Percentiles rank a stretch among this genome's conserved stretches.
phyloP scores from a whole-genome alignment of 2,888 invertebrate genomes.

The Beris chalybata region DNA sequence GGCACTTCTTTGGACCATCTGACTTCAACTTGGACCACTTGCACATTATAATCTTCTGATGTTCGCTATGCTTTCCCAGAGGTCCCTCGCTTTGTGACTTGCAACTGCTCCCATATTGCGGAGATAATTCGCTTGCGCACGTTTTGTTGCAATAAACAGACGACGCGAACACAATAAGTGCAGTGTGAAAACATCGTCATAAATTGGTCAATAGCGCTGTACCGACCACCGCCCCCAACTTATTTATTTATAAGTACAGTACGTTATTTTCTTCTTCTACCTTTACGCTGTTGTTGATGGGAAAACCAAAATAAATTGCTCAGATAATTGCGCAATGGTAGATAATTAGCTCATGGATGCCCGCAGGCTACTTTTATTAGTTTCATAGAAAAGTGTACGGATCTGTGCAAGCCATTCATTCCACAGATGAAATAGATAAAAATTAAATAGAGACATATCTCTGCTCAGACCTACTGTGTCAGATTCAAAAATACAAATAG shows the following conservation, averaged over 20 bases:
- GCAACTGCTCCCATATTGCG: not conserved
- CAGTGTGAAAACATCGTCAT: constrained; percentile 38
- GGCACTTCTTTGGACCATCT: too few relatives aligned
- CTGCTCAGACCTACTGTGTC: too few relatives aligned
- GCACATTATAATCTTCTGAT: constrained; percentile 10
- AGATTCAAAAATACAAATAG: too few relatives aligned
- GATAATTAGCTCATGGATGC: constrained; percentile 33
- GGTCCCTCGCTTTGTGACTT: too few relatives aligned
- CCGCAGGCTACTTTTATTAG: constrained; percentile 21
- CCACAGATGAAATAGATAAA: too few relatives aligned
- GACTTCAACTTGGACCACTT: constrained; percentile 7
- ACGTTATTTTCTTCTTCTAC: not conserved
- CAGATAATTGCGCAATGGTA: constrained; percentile 30
- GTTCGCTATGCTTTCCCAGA: too few relatives aligned
- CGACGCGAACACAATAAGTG: constrained; percentile 31
- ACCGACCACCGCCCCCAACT: constrained; percentile 35
- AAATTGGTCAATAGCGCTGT: constrained; percentile 36
- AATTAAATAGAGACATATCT: too few relatives aligned
- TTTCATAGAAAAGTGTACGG: too few relatives aligned
- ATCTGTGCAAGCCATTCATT: too few relatives aligned
- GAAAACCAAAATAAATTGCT: constrained; percentile 30
- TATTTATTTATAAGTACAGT: constrained; percentile 11
- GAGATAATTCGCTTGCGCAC: not conserved
- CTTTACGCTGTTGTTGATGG: constrained; percentile 17
- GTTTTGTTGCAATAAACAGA: not conserved